phyloP scores from a whole-genome alignment of 2,797 vertebrate species.

The Otolemur crassicaudatus region DNA sequence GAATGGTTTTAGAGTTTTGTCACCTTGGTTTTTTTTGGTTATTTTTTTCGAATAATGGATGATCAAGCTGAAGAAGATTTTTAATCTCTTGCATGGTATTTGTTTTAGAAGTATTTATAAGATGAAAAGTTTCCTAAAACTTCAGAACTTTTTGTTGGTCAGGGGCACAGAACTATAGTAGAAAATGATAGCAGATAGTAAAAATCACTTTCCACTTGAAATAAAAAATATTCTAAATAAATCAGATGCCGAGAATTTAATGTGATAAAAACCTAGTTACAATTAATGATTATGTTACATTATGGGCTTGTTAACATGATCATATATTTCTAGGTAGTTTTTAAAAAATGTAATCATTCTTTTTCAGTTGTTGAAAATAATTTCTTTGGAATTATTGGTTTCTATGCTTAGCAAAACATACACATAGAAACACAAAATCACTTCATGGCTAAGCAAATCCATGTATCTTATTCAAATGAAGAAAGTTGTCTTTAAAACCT shows the following conservation, averaged over 20 bases:
- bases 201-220: not conserved
- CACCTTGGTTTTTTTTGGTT: not conserved
- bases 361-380: not conserved
- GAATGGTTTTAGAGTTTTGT: not conserved
- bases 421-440: not conserved
- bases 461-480: not conserved
- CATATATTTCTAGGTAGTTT: not conserved
- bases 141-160: not conserved
- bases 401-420: not conserved
- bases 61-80: not conserved
- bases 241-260: not conserved
- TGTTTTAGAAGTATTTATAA: not conserved
- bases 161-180: not conserved
- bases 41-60: not conserved
- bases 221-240: conserved; percentile 2
- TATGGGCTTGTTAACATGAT: not conserved
- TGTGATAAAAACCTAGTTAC: not conserved
- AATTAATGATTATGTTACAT: not conserved
- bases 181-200: not conserved
- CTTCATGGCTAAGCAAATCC: not conserved
- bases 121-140: not conserved
- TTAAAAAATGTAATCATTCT: not conserved
- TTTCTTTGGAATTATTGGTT: not conserved
- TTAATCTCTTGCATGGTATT: not conserved
- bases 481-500: not conserved